A percentile compares a stretch with the other conserved stretches of the same genome.
Conservation (phyloP, 2,113 vertebrate genomes). For the Mungos mungo region DNA sequence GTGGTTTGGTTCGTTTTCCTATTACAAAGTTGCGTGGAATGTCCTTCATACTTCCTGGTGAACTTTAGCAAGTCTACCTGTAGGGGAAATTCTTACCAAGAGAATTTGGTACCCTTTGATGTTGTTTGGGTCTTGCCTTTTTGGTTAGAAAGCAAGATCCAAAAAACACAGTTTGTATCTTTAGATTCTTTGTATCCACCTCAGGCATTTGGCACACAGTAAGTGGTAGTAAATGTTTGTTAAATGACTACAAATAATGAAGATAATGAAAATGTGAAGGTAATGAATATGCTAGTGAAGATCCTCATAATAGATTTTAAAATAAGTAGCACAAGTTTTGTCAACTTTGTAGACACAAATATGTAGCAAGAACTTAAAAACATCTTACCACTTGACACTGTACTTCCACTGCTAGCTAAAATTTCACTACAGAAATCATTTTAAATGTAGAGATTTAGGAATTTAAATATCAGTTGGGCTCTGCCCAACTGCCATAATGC, state of each 20-base stretch:
- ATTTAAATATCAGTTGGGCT: conserved; percentile 49
- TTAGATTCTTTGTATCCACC: background rate
- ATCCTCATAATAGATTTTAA: background rate
- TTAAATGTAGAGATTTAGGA: background rate
- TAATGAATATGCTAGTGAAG: background rate
- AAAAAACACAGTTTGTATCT: background rate
- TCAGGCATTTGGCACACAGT: background rate
- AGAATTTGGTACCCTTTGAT: background rate
- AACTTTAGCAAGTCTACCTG: background rate
- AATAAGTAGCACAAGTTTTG: background rate
- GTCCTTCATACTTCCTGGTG: background rate
- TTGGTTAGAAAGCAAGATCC: background rate
- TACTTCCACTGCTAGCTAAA: background rate
- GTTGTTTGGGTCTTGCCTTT: background rate
- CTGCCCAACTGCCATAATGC: conserved; percentile 36
- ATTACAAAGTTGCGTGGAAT: background rate
- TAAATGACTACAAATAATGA: conserved; percentile 32
- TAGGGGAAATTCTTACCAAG: background rate
- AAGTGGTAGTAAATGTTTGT: background rate
- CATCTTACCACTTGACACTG: background rate
- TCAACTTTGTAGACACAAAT: background rate
- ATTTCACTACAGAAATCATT: background rate
- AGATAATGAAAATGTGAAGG: background rate
- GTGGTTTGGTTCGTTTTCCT: background rate
- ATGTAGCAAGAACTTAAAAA: background rate